Evolutionary conservation across 1,140 invertebrate genomes (phyloP), one percentile per base, ranked within the genome.

Genomic region (Grapholita molesta): DNA sequence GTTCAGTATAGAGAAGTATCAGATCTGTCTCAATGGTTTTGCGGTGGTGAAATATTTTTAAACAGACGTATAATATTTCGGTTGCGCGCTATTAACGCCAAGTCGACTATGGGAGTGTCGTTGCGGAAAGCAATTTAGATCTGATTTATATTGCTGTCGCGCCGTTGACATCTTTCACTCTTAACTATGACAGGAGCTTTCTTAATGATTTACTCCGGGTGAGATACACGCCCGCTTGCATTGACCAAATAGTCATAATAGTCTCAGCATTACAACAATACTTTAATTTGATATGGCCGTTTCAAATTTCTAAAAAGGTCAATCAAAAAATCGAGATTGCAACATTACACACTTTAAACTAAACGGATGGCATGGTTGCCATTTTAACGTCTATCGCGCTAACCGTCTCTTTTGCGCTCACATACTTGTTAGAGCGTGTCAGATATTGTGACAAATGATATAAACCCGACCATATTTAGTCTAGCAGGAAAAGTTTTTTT

Each of bases 31-130:
- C 21, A 21, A 48, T 48, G 18, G n/a, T 48, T 48, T 48, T 7
- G 42, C 18, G 18, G 42, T 48, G 18, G 42, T 15, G 18, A 48
- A 87, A 83, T 76, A 78, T 78, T 79, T 68, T 72, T 67, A 85
- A 84, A 80, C 79, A 88, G 76, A 76, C 80, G 83, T 84, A 78
- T 85, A 84, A 83, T 69, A 80, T 84, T 88, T 82, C 81, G 79
- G 79, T 82, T 88, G 83, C 88, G 88, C 83, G 85, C 86, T 84
- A 89, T 90, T 90, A 87, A 86, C 82, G 83, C 79, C 77, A 74
- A 82, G 71, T 86, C 82, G 81, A 78, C 82, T 78, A 75, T 88
- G 82, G 85, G 85, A 79, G 85, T 85, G 84, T 83, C 85, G 75
- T 83, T 83, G 86, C 77, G 81, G 86, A 85, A 86, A 89, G 86